These are phyloP conservation scores for Agrochola lota DNA, from an alignment of 2,888 invertebrate species.

Conservation along the genomic window DNA sequence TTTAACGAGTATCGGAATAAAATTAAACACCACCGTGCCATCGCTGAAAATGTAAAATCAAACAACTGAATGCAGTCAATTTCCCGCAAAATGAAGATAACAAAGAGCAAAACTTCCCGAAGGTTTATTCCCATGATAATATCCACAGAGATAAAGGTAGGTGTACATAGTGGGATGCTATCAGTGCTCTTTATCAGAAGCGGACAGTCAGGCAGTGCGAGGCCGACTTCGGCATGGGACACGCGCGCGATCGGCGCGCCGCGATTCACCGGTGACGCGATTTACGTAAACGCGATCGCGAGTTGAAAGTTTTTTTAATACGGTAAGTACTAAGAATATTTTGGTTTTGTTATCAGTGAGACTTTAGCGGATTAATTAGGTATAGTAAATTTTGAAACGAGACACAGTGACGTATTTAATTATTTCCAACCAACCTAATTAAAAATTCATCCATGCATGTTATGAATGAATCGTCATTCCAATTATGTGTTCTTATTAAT, in stretches of 20 bases:
- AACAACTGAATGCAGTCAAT: slow-evolving; percentile 29
- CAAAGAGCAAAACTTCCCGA: slow-evolving; percentile 25
- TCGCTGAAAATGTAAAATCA: slow-evolving; percentile 11
- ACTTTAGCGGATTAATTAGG: background rate
- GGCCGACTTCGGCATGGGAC: slow-evolving; percentile 67
- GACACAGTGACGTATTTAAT: background rate
- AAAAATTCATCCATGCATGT: background rate
- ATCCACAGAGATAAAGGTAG: slow-evolving; percentile 42
- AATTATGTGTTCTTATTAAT: background rate
- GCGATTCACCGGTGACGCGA: slow-evolving; percentile 22
- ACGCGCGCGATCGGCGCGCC: slow-evolving; percentile 70
- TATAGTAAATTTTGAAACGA: background rate
- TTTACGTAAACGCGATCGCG: slow-evolving; percentile 68
- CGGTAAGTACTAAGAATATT: slow-evolving; percentile 68
- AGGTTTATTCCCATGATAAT: slow-evolving; percentile 46
- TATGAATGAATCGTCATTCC: background rate
- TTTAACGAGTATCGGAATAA: background rate
- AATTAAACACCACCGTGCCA: background rate
- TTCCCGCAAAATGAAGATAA: slow-evolving; percentile 42
- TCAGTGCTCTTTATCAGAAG: slow-evolving; percentile 65
- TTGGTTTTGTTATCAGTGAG: background rate
- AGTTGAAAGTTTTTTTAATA: slow-evolving; percentile 65
- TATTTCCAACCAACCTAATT: background rate
- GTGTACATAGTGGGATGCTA: slow-evolving; percentile 57
- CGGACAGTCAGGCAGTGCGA: slow-evolving; percentile 71